These are phyloP conservation scores for Luehdorfia chinensis DNA, from an alignment of 1,140 invertebrate genomes.

Conservation along the genomic window DNA sequence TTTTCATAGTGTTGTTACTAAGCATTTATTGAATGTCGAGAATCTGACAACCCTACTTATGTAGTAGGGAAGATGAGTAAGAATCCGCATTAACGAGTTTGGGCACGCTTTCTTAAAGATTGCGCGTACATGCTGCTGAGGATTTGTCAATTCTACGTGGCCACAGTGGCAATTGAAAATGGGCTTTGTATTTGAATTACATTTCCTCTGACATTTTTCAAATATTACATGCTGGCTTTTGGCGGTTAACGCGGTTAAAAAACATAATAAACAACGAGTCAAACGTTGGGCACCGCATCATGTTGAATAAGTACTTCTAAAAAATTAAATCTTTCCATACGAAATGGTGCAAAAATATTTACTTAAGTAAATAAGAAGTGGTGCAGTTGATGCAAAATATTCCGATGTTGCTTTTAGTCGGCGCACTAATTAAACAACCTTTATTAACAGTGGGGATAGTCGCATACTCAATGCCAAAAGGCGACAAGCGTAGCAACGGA, in stretches of 20 bases:
- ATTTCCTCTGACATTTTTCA: not conserved
- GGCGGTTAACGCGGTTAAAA: too few species aligned
- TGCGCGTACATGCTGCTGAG: not conserved
- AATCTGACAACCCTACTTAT: not conserved
- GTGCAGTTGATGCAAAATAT: too few species aligned
- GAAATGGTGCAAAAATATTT: too few species aligned
- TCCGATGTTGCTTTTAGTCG: too few species aligned
- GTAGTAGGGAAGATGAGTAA: not conserved
- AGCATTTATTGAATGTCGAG: too few species aligned
- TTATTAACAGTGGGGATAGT: conserved; percentile 85
- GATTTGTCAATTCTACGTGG: not conserved
- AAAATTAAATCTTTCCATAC: too few species aligned
- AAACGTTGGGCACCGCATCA: too few species aligned
- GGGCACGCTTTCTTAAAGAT: not conserved
- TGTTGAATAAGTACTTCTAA: too few species aligned
- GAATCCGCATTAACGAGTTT: not conserved
- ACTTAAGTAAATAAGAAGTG: too few species aligned
- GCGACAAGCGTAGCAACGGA: conserved; percentile 87
- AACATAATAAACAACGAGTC: too few species aligned
- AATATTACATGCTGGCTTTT: too few species aligned
- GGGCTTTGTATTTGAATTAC: not conserved
- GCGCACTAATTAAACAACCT: not conserved
- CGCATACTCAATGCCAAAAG: conserved; percentile 90
- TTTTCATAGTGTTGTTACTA: too few species aligned
- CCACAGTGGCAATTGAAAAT: not conserved